These are phyloP conservation scores for Drosophila tanythrix DNA, from an alignment of 2,888 invertebrate genomes.

Conservation along the genomic window DNA sequence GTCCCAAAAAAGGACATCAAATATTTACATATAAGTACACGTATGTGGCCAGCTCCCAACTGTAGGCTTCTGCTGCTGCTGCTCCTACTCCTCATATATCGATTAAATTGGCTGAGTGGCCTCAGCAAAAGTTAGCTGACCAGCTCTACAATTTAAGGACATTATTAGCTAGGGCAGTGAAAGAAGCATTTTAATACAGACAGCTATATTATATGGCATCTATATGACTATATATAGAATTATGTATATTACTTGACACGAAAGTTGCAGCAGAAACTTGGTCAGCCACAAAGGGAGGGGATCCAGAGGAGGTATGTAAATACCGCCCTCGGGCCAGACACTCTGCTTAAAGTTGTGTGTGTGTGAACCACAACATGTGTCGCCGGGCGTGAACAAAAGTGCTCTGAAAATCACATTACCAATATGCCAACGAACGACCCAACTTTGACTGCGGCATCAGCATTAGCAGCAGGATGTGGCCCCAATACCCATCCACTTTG, in stretches of 20 bases:
- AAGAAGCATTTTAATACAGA: slow-evolving; percentile 53
- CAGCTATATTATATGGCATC: slow-evolving; percentile 4
- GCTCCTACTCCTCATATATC: slow-evolving; percentile 44
- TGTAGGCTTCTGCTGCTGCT: slow-evolving; percentile 47
- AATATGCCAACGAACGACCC: slow-evolving; percentile 51
- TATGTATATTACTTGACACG: slow-evolving; percentile 22
- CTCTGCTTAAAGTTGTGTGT: slow-evolving; percentile 44
- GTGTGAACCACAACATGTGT: slow-evolving; percentile 79
- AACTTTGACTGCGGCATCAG: slow-evolving; percentile 45
- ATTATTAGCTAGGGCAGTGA: slow-evolving; percentile 54
- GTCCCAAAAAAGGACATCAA: slow-evolving; percentile 50
- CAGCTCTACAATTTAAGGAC: slow-evolving; percentile 58
- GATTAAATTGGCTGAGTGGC: slow-evolving; percentile 63
- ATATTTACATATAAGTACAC: slow-evolving; percentile 52
- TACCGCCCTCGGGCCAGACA: slow-evolving; percentile 56
- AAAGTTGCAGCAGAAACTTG: slow-evolving; percentile 53
- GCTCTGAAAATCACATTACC: slow-evolving; percentile 75
- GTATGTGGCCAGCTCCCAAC: slow-evolving; percentile 29
- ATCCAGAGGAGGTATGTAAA: slow-evolving; percentile 55
- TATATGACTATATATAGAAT: slow-evolving; percentile 1
- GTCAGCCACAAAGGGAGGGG: slow-evolving; percentile 30
- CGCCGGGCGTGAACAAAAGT: slow-evolving; percentile 77
- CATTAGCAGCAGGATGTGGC: slow-evolving; percentile 29
- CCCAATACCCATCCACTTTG: slow-evolving; percentile 13
- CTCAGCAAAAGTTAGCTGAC: slow-evolving; percentile 51